Conservation (phyloP, 2,113 vertebrate genomes). For the Epinephelus lanceolatus region DNA sequence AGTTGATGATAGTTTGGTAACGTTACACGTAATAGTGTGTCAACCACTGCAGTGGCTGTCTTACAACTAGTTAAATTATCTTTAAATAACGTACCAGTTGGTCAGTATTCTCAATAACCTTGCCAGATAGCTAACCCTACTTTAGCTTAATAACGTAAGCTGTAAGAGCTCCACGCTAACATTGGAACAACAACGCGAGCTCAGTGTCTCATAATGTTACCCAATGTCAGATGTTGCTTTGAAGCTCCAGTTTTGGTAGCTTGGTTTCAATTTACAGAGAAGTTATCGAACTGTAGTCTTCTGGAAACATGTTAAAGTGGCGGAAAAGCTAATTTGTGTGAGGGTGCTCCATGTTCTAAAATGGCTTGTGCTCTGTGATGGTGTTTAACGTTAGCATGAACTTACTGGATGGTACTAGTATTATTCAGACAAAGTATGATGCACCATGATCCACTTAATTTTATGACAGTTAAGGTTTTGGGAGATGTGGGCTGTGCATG, state of each 20-base stretch:
- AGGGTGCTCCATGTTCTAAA: not conserved
- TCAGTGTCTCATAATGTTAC: not conserved
- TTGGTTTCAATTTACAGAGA: no score
- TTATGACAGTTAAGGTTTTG: no score
- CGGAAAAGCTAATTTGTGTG: not conserved
- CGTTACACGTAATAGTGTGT: not conserved
- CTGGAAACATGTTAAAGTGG: not conserved
- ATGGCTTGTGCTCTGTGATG: not conserved
- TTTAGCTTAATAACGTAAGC: not conserved
- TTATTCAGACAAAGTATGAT: not conserved
- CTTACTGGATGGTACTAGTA: no score
- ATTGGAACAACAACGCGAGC: not conserved
- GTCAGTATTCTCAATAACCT: slow-evolving; percentile 3
- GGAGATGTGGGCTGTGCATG: no score
- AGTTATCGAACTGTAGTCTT: no score
- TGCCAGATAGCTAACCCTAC: not conserved
- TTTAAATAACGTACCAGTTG: not conserved
- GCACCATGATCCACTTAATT: not conserved
- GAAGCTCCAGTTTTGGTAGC: not conserved
- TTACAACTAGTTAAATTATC: not conserved
- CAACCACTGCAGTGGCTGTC: not conserved
- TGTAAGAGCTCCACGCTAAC: not conserved
- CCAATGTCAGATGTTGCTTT: not conserved
- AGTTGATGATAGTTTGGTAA: not conserved
- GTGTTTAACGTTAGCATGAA: not conserved